Evolutionary conservation across 2,113 vertebrate genomes (phyloP).

Genomic region (Panthera tigris): DNA sequence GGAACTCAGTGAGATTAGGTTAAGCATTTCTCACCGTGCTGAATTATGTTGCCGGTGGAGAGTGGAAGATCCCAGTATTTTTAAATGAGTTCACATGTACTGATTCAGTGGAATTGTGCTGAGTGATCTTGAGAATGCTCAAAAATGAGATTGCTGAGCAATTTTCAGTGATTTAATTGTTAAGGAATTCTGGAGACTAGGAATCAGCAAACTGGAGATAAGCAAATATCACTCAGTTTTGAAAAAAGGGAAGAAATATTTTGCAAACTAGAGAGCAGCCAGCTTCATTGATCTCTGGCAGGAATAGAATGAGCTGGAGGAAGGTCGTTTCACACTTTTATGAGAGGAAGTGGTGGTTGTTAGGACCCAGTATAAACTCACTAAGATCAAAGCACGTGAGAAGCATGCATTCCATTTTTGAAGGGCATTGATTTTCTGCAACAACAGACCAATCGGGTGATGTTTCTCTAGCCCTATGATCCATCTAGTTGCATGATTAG

Average conservation of each 20-base stretch:
- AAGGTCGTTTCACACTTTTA: background rate
- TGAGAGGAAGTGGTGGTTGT: background rate
- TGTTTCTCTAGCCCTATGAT: background rate
- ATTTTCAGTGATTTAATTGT: constrained; percentile 44
- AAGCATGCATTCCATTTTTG: background rate
- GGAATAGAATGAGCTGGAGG: background rate
- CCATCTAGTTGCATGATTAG: background rate
- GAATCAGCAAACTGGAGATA: constrained; percentile 1
- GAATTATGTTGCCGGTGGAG: background rate
- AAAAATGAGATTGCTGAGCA: background rate
- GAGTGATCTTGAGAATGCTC: background rate
- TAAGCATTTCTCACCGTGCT: background rate
- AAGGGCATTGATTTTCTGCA: background rate
- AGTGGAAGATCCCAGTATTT: background rate
- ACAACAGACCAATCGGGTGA: background rate
- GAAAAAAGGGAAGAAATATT: constrained; percentile 4
- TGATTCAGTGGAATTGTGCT: background rate
- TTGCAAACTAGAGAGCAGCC: background rate
- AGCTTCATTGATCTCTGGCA: background rate
- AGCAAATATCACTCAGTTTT: constrained; percentile 7
- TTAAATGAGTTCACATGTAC: background rate
- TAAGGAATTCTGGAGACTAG: constrained; percentile 35
- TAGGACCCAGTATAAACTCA: background rate
- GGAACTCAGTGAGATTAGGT: background rate
- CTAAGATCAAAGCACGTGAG: background rate